Evolutionary conservation across 2,797 vertebrate species (phyloP).

Genomic region (Borostomias antarcticus): DNA sequence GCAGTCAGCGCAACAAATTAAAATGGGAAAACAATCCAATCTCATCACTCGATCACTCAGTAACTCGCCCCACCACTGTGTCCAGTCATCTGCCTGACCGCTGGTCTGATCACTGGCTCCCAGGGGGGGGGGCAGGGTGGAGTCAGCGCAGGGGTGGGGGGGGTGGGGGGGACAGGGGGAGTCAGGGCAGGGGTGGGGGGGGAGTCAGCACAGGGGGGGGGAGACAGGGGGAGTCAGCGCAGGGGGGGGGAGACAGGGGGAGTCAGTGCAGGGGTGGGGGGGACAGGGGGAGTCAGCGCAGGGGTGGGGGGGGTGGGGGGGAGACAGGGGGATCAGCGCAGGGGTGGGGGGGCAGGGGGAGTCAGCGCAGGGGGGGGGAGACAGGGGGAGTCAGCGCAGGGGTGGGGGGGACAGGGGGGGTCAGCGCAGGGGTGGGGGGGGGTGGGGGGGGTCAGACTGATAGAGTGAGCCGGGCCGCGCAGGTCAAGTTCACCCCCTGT

Average conservation of each 20-base stretch:
- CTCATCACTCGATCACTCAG: conserved; percentile 48
- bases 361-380: background rate
- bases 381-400: too few relatives aligned
- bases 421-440: too few relatives aligned
- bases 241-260: too few relatives aligned
- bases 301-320: background rate
- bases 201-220: too few relatives aligned
- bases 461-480: conserved; percentile 55
- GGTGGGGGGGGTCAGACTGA: conserved; percentile 41
- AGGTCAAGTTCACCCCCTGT: conserved; percentile 31
- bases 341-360: conserved; percentile 23
- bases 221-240: conserved; percentile 29
- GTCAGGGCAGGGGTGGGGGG: too few relatives aligned
- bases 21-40: conserved; percentile 57
- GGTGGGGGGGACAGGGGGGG: conserved; percentile 24
- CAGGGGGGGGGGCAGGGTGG: conserved; percentile 22
- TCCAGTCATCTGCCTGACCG: conserved; percentile 46
- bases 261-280: too few relatives aligned
- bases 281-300: conserved; percentile 27
- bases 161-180: conserved; percentile 17
- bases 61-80: conserved; percentile 37
- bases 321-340: conserved; percentile 27
- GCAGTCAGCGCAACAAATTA: conserved; percentile 43
- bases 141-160: conserved; percentile 3
- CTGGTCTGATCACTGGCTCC: conserved; percentile 30